phyloP scores from a whole-genome alignment of 2,888 invertebrate genomes.

The Marasmarcha lunaedactyla region DNA sequence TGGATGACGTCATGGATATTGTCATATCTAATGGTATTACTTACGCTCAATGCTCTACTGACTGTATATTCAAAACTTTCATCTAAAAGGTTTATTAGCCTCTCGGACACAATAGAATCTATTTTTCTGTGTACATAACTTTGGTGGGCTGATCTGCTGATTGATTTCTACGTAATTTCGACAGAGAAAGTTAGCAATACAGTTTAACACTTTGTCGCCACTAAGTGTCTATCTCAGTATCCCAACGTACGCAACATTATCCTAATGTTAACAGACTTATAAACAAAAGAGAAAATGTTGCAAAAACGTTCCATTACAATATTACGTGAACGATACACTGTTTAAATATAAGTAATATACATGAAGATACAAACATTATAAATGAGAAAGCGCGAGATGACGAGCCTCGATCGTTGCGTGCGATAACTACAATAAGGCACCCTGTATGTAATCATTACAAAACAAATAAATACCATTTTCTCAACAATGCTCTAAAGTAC shows the following conservation, averaged over 20 bases:
- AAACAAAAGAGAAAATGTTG: neutral
- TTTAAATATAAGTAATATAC: neutral
- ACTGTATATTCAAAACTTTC: neutral
- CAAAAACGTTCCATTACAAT: neutral
- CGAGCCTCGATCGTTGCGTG: neutral
- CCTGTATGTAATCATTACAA: constrained; percentile 21
- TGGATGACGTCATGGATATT: neutral
- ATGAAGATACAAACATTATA: neutral
- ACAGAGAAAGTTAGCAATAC: neutral
- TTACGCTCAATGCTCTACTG: neutral
- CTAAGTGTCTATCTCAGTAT: neutral
- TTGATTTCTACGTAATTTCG: neutral
- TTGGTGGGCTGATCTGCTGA: too few species aligned
- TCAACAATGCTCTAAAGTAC: constrained; percentile 23
- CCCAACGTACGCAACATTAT: neutral
- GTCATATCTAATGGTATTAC: neutral
- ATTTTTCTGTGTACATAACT: too few species aligned
- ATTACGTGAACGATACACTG: neutral
- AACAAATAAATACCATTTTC: constrained; percentile 28
- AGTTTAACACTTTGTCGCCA: neutral
- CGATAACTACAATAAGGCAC: neutral
- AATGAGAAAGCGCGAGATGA: neutral
- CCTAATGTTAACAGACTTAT: neutral
- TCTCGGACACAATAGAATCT: neutral
- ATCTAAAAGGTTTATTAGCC: neutral